Conservation (phyloP, 2,888 invertebrate genomes). For the Dasypolia templi region DNA sequence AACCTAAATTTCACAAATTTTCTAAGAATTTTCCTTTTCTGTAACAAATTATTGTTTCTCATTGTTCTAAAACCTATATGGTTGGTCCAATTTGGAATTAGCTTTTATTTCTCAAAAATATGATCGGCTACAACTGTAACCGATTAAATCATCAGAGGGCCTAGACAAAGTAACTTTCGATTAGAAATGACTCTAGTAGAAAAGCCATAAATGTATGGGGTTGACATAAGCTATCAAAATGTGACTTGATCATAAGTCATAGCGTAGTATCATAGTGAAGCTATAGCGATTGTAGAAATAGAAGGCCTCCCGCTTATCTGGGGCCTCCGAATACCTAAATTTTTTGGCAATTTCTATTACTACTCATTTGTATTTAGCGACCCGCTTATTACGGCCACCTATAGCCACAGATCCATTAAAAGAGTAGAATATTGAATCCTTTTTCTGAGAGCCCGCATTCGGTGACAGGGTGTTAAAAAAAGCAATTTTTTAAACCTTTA, state of each 20-base stretch:
- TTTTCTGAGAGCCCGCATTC: constrained; percentile 27
- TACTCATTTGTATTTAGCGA: neutral
- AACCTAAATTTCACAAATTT: constrained; percentile 26
- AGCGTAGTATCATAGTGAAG: too few species aligned
- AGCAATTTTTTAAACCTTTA: neutral
- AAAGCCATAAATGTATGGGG: too few species aligned
- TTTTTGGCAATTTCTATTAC: neutral
- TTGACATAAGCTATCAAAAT: too few species aligned
- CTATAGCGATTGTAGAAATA: too few species aligned
- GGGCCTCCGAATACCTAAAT: neutral
- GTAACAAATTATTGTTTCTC: neutral
- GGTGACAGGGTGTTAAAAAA: neutral
- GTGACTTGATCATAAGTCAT: too few species aligned
- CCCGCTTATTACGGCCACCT: neutral
- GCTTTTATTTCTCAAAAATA: neutral
- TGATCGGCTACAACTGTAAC: too few species aligned
- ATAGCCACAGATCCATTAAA: neutral
- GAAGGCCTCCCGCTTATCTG: too few species aligned
- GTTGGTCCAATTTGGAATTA: neutral
- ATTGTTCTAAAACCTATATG: neutral
- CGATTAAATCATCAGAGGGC: too few species aligned
- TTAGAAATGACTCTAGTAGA: too few species aligned
- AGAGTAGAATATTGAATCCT: neutral
- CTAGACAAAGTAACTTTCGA: too few species aligned
- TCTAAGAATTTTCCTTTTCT: constrained; percentile 7